Evolutionary conservation across 1,140 invertebrate genomes (phyloP), one percentile per base, ranked within the genome.

Genomic region (Bombus waltoni): DNA sequence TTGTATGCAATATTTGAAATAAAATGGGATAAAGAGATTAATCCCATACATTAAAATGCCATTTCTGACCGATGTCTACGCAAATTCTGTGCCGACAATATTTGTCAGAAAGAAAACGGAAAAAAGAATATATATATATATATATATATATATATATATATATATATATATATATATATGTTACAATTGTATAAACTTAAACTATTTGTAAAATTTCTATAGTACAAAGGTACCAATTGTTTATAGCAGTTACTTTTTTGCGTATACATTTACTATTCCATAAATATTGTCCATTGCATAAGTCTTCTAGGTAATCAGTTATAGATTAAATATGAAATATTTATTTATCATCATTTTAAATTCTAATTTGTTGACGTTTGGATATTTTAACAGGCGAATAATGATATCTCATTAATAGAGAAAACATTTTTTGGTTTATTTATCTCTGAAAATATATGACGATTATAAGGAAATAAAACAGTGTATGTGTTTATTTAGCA

Each of bases 201-300:
- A 72, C 80, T 86, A 57, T 89, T 88, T 82, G 68, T 86, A 86
- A 89, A 86, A 72, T 89, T 73, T 82, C 66, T 70, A 88, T 88
- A 86, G 87, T 89, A 89, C 83, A 86, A 89, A 86, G 53, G 53
- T 86, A 82, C 72, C 62, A 65, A 86, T 89, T 22, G 42, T 71
- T 81, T 65, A 81, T 86, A 78, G 68, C 53, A 82, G 53, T 78
- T 88, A 85, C 78, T 78, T 82, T 82, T 89, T 75, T 80, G 28
- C 28, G 38, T 35, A 72, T 57, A 53, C 18, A 53, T 53, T 35
- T 88, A 86, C 75, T 82, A 73, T 86, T 86, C 62, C 32, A 87
- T 42, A 40, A 44, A 38, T 62, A 76, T 76, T 32, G 73, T 81
- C 66, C 73, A 62, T 85, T 70, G 72, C n/a, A 85, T 85, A 77